A percentile compares a stretch with the other conserved stretches of the same genome.
phyloP scores from a whole-genome alignment of 2,888 invertebrate genomes.

The Meiosimyza decipiens region DNA sequence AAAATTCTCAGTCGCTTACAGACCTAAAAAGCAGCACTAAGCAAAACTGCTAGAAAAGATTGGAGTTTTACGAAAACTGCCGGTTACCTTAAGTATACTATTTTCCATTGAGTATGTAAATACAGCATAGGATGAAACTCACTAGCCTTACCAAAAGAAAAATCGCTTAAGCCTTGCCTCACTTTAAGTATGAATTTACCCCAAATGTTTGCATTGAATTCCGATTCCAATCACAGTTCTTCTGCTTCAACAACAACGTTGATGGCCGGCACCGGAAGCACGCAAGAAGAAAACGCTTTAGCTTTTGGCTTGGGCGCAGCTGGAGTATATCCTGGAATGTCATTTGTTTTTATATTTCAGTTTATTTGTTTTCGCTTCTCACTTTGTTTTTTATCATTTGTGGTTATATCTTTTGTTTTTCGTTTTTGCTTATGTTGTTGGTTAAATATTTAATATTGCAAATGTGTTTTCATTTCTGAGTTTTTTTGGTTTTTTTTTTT shows the following conservation, averaged over 20 bases:
- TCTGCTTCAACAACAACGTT: constrained; percentile 30
- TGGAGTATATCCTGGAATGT: constrained; percentile 3
- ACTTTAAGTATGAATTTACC: neutral
- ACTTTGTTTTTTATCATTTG: neutral
- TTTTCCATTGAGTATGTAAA: no score
- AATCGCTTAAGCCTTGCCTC: no score
- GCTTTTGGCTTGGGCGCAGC: constrained; percentile 6
- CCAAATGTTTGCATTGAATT: constrained; percentile 33
- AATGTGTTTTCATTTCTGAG: constrained; percentile 20
- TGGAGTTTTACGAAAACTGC: no score
- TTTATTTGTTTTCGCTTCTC: neutral
- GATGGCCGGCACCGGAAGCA: constrained; percentile 17
- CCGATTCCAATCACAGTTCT: constrained; percentile 40
- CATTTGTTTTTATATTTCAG: constrained; percentile 8
- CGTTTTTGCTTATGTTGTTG: constrained; percentile 5
- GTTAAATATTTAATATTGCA: constrained; percentile 36
- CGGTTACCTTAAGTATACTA: no score
- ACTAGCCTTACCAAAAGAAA: no score
- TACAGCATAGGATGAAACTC: no score
- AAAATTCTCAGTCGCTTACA: no score
- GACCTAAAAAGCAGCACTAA: no score
- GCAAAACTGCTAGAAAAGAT: no score
- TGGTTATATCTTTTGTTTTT: constrained; percentile 6
- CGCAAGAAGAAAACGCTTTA: neutral
- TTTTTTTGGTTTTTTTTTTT: neutral